phyloP scores from a whole-genome alignment of 2,888 invertebrate species.

The Coenonympha glycerion region DNA sequence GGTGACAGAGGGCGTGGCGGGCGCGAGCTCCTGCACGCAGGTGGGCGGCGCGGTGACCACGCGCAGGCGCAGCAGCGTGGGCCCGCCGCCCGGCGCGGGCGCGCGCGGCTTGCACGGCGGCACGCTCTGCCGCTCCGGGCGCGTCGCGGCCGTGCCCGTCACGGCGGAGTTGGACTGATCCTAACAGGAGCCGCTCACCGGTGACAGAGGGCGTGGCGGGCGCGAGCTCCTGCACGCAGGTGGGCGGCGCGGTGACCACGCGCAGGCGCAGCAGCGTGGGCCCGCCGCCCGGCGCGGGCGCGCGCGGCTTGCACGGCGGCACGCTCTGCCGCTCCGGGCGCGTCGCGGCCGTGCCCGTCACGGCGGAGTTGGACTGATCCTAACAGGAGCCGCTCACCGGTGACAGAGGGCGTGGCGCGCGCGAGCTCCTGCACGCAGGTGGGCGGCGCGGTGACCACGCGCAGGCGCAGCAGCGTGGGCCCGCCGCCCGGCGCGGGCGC shows the following conservation, averaged over 20 bases:
- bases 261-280: conserved; percentile 84
- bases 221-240: conserved; percentile 72
- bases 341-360: conserved; percentile 33
- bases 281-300: conserved; percentile 69
- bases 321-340: conserved; percentile 66
- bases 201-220: conserved; percentile 42
- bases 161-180: conserved; percentile 48
- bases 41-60: conserved; percentile 81
- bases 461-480: conserved; percentile 82
- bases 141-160: conserved; percentile 34
- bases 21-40: conserved; percentile 70
- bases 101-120: conserved; percentile 63
- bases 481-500: conserved; percentile 70
- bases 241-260: conserved; percentile 80
- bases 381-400: conserved; percentile 39
- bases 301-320: conserved; percentile 61
- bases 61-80: conserved; percentile 83
- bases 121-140: conserved; percentile 65
- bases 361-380: conserved; percentile 50
- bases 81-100: conserved; percentile 72
- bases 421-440: conserved; percentile 74
- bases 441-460: conserved; percentile 81
- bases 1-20: conserved; percentile 40
- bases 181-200: conserved; percentile 38
- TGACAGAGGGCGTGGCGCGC: conserved; percentile 40